Percentiles rank a stretch among this genome's conserved stretches.
These are phyloP conservation scores for Dunckerocampus dactyliophorus DNA, from an alignment of 2,113 vertebrate species.

Conservation along the genomic window DNA sequence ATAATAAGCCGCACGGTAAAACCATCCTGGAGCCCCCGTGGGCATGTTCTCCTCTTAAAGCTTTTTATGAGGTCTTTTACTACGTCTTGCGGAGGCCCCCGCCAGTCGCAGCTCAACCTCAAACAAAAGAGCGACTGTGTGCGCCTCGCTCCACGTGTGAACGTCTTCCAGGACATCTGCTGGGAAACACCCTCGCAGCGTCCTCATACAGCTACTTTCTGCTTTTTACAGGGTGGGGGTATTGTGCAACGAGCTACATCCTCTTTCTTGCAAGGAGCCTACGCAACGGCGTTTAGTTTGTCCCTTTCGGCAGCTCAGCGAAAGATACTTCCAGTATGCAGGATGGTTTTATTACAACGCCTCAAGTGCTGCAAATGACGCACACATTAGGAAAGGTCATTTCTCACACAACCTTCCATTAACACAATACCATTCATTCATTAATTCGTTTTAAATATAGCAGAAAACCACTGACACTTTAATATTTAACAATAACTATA, in stretches of 20 bases:
- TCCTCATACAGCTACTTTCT: conserved; percentile 44
- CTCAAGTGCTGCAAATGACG: not conserved
- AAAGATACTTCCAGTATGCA: not conserved
- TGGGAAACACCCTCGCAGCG: conserved; percentile 29
- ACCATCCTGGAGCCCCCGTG: conserved; percentile 10
- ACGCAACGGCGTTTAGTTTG: conserved; percentile 21
- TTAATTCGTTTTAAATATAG: no score
- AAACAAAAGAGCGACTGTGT: conserved; percentile 40
- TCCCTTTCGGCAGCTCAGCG: conserved; percentile 20
- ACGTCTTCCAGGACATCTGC: conserved; percentile 52
- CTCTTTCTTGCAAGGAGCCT: conserved; percentile 49
- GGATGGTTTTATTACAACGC: not conserved
- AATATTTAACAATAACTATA: no score
- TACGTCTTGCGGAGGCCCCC: conserved; percentile 10
- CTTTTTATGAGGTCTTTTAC: conserved; percentile 34
- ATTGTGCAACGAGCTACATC: conserved; percentile 66
- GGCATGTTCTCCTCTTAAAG: conserved; percentile 10
- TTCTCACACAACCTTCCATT: not conserved
- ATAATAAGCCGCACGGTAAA: conserved; percentile 9
- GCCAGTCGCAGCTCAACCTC: conserved; percentile 29
- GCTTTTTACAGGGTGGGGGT: conserved; percentile 22
- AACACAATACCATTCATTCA: no score
- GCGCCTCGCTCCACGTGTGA: conserved; percentile 35
- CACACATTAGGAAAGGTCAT: not conserved
- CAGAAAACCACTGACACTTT: no score